A percentile compares a stretch with the other conserved stretches of the same genome.
Evolutionary conservation across 2,888 invertebrate genomes (phyloP).

Genomic region (Megastigmus dorsalis): DNA sequence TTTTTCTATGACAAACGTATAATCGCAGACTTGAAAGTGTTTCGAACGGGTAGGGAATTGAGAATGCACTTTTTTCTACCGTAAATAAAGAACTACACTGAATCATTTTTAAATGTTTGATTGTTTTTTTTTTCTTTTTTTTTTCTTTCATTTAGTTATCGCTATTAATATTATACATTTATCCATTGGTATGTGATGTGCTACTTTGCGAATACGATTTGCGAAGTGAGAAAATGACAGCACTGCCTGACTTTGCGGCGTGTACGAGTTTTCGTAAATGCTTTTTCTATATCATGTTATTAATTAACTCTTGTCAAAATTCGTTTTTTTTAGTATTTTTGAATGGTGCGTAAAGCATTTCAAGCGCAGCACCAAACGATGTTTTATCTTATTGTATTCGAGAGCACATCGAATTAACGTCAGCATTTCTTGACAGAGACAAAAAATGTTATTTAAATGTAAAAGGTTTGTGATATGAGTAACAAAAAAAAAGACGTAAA

Average conservation of each 20-base stretch:
- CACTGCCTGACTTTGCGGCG: constrained; percentile 44
- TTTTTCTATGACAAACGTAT: constrained; percentile 51
- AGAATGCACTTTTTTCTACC: constrained; percentile 26
- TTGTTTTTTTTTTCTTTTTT: constrained; percentile 12
- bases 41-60: constrained; percentile 8
- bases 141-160: constrained; percentile 14
- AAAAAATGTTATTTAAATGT: constrained; percentile 37
- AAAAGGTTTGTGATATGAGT: constrained; percentile 50
- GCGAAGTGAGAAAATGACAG: constrained; percentile 21
- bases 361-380: not conserved
- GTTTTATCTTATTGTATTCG: constrained; percentile 36
- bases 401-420: constrained; percentile 45
- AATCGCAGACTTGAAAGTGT: constrained; percentile 25
- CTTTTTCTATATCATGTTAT: constrained; percentile 25
- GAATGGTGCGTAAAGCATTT: too few relatives aligned
- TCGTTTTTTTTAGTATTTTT: too few relatives aligned
- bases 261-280: constrained; percentile 41
- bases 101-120: constrained; percentile 14
- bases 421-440: constrained; percentile 40
- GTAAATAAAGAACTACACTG: not conserved
- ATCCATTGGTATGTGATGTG: constrained; percentile 28
- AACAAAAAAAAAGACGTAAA: constrained; percentile 22
- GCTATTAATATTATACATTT: constrained; percentile 10
- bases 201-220: constrained; percentile 16
- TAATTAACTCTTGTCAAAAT: constrained; percentile 37